phyloP scores from a whole-genome alignment of 2,888 invertebrate species.

The Candidula unifasciata region DNA sequence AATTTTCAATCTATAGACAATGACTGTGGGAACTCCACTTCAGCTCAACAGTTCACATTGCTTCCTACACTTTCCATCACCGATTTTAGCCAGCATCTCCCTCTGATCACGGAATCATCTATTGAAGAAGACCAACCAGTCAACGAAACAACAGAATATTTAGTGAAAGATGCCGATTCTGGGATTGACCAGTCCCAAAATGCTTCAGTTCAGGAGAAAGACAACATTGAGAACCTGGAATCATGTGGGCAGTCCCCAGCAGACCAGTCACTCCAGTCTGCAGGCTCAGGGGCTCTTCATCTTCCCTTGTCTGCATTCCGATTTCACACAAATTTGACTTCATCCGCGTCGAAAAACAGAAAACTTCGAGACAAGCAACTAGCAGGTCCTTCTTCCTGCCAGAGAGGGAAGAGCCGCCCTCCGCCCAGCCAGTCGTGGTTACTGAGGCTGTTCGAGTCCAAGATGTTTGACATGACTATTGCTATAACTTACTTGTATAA shows the following conservation, averaged over 20 bases:
- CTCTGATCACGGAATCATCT: conserved; percentile 26
- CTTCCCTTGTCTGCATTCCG: conserved; percentile 52
- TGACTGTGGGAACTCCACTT: not conserved
- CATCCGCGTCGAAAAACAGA: conserved; percentile 43
- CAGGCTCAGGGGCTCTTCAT: conserved; percentile 35
- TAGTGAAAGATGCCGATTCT: not conserved
- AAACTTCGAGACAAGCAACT: conserved; percentile 52
- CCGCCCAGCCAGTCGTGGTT: conserved; percentile 80
- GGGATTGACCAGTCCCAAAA: conserved; percentile 39
- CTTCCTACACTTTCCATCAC: not conserved
- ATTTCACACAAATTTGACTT: conserved; percentile 35
- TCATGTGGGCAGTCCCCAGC: not conserved
- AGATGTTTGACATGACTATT: conserved; percentile 98
- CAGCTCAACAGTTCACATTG: not conserved
- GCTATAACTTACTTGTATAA: conserved; percentile 98
- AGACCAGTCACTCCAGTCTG: not conserved
- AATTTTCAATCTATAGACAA: not conserved
- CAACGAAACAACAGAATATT: not conserved
- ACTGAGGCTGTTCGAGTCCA: conserved; percentile 95
- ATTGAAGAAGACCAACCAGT: conserved; percentile 40
- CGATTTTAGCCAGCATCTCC: conserved; percentile 9
- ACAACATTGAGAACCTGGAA: not conserved
- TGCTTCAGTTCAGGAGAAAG: conserved; percentile 14
- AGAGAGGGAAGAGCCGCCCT: conserved; percentile 49
- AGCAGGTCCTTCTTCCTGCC: conserved; percentile 17